Percentiles rank a stretch among this genome's conserved stretches.
phyloP scores from a whole-genome alignment of 2,888 invertebrate genomes.

The Dexiosoma caninum region DNA sequence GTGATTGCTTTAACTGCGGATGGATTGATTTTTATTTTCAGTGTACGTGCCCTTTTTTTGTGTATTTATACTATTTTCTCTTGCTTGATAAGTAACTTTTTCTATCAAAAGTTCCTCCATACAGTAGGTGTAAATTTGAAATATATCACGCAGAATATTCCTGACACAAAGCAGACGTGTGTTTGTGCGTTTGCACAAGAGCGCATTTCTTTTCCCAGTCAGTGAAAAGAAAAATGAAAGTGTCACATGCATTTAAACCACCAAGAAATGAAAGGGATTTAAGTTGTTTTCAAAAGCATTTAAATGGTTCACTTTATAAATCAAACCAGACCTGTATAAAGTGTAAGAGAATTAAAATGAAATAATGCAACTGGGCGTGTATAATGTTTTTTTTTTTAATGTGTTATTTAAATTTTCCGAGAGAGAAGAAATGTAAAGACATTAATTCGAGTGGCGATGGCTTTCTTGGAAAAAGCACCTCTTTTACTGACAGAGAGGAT shows the following conservation, averaged over 20 bases:
- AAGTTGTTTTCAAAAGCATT: not conserved
- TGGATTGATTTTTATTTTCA: no score
- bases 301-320: not conserved
- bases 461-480: no score
- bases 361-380: not conserved
- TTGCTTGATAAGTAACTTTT: no score
- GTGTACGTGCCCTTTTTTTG: no score
- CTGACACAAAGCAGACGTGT: not conserved
- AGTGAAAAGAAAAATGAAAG: constrained; percentile 32
- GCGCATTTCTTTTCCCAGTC: not conserved
- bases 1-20: no score
- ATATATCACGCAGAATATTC: not conserved
- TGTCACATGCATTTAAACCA: constrained; percentile 16
- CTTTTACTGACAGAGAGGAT: no score
- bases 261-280: constrained; percentile 19
- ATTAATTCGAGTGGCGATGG: no score
- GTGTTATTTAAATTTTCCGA: no score
- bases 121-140: not conserved
- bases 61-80: no score
- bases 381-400: no score
- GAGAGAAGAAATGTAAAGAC: no score
- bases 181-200: no score
- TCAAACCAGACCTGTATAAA: not conserved
- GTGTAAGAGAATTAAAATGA: not conserved
- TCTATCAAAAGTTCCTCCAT: not conserved